Evolutionary conservation across 2,888 invertebrate genomes (phyloP).

Genomic region (Orthonevra nobilis): DNA sequence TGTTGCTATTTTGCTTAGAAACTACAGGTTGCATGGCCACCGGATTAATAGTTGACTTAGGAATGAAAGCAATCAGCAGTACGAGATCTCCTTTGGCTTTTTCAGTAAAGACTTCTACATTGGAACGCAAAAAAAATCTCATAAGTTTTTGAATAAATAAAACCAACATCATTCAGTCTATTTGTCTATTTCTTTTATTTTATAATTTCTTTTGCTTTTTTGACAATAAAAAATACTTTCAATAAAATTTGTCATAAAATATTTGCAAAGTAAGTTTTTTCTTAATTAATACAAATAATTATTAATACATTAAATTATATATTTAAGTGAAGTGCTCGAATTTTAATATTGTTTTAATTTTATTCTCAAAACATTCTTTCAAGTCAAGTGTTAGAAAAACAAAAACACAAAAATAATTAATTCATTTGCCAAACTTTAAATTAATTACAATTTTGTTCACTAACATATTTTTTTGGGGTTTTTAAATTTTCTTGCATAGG

Average conservation of each 20-base stretch:
- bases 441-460: constrained; percentile 24
- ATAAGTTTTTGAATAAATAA: no score
- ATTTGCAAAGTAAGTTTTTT: constrained; percentile 56
- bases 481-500: constrained; percentile 49
- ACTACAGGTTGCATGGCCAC: no score
- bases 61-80: no score
- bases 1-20: no score
- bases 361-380: constrained; percentile 16
- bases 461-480: constrained; percentile 33
- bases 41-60: no score
- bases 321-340: constrained; percentile 44
- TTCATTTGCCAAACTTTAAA: no score
- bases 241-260: constrained; percentile 62
- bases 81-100: no score
- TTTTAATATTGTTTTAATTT: constrained; percentile 20
- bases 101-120: no score
- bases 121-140: no score
- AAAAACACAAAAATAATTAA: constrained; percentile 29
- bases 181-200: constrained; percentile 71
- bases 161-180: constrained; percentile 66
- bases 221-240: constrained; percentile 70
- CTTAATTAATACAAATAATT: constrained; percentile 25
- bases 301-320: constrained; percentile 25
- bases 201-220: constrained; percentile 66
- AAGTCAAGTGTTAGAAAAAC: not conserved